Conservation (phyloP, 2,888 invertebrate species). For the Cabera pusaria region DNA sequence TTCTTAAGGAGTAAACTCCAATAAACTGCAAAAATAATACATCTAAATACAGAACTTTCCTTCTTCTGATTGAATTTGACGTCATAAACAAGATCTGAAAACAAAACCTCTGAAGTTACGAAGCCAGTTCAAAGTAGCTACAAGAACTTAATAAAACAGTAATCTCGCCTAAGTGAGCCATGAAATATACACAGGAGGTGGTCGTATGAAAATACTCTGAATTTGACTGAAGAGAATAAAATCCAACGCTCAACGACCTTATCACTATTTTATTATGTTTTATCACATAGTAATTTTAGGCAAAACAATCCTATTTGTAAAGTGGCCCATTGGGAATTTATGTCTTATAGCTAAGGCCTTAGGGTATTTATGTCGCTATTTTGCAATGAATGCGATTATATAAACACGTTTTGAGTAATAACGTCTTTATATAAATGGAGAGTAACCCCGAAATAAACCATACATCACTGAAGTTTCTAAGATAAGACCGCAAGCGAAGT, state of each 20-base stretch:
- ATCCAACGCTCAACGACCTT: conserved; percentile 5
- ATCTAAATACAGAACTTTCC: no score
- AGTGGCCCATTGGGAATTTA: conserved; percentile 1
- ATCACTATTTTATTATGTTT: conserved; percentile 17
- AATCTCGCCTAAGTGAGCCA: conserved; percentile 32
- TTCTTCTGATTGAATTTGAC: no score
- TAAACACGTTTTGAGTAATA: no score
- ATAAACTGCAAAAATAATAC: no score
- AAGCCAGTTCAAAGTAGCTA: conserved; percentile 19
- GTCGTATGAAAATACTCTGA: conserved; percentile 18
- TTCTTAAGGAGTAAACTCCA: no score
- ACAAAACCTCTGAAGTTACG: conserved; percentile 8
- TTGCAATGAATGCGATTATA: conserved; percentile 1
- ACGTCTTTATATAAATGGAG: no score
- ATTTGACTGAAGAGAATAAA: conserved; percentile 14
- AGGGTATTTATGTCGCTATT: conserved; percentile 6
- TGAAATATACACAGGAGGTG: conserved; percentile 26
- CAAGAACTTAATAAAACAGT: conserved; percentile 31
- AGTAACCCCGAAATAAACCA: no score
- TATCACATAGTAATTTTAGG: conserved; percentile 2
- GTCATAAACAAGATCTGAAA: no score
- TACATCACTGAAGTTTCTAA: no score
- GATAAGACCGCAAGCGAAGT: no score
- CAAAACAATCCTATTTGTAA: conserved; percentile 11
- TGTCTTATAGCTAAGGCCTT: background rate